phyloP scores from a whole-genome alignment of 2,113 vertebrate species.

The Xiphophorus maculatus region DNA sequence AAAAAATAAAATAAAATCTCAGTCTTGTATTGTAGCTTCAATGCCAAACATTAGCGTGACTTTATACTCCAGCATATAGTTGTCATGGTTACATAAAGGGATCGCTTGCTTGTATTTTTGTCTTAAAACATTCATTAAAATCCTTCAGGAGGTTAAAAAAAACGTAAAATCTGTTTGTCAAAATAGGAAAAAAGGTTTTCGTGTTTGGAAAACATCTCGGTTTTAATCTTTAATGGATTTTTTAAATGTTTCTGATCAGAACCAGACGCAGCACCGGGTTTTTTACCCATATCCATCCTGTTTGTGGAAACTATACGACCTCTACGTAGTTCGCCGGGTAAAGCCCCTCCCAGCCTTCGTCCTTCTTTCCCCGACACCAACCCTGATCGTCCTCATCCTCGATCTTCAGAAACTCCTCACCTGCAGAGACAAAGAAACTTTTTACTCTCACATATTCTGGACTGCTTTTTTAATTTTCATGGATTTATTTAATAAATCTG shows the following conservation, averaged over 20 bases:
- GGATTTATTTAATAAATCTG: too few species aligned
- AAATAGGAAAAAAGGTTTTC: conserved; percentile 11
- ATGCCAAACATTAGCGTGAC: conserved; percentile 49
- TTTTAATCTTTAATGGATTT: conserved; percentile 1
- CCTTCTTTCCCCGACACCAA: conserved; percentile 86
- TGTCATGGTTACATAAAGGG: conserved; percentile 42
- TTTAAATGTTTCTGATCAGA: neutral
- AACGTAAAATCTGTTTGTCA: conserved; percentile 11
- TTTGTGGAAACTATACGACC: conserved; percentile 56
- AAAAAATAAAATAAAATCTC: conserved; percentile 3
- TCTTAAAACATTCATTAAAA: conserved; percentile 59
- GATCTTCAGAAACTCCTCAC: conserved; percentile 84
- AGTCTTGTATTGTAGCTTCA: conserved; percentile 26
- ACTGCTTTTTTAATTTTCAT: neutral
- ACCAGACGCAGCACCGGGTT: neutral
- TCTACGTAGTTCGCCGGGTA: conserved; percentile 87
- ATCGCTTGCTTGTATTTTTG: conserved; percentile 53
- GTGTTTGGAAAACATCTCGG: conserved; percentile 55
- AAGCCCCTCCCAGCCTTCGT: conserved; percentile 81
- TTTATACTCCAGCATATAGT: conserved; percentile 43
- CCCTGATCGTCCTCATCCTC: conserved; percentile 88
- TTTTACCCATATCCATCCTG: neutral
- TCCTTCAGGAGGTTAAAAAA: conserved; percentile 48
- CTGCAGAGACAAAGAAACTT: conserved; percentile 49
- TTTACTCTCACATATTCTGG: neutral